phyloP scores from a whole-genome alignment of 64 coral and sea anemone species.

The Trachythela sp. region DNA sequence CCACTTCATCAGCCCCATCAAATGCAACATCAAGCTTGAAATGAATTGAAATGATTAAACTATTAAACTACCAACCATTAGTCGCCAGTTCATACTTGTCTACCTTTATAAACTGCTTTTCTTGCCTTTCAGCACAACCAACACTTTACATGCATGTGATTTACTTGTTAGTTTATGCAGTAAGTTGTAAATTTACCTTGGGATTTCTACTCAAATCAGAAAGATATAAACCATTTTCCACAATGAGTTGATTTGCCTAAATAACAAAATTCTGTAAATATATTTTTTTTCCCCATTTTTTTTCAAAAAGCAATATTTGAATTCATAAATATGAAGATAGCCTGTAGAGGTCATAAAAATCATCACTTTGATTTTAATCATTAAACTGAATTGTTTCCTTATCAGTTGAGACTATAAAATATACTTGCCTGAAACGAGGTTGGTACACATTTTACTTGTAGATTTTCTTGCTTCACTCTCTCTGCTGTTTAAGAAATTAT shows the following conservation, averaged over 20 bases:
- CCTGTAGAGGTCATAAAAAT: too few species aligned
- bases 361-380: not conserved
- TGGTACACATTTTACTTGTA: conserved; percentile 74
- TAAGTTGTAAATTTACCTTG: conserved; percentile 44
- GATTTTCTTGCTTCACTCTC: conserved; percentile 69
- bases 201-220: conserved; percentile 77
- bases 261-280: not conserved
- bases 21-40: conserved; percentile 83
- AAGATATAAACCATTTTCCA: conserved; percentile 56
- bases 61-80: too few species aligned
- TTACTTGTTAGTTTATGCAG: too few species aligned
- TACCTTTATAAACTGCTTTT: too few species aligned
- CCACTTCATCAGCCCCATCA: conserved; percentile 95
- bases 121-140: too few species aligned
- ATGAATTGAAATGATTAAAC: not conserved
- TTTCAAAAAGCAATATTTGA: not conserved
- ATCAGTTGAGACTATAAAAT: too few species aligned
- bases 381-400: too few species aligned
- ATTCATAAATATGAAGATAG: too few species aligned
- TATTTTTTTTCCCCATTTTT: not conserved
- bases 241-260: conserved; percentile 83
- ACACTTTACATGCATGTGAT: too few species aligned
- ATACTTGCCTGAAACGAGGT: conserved; percentile 78
- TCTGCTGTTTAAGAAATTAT: conserved; percentile 47
- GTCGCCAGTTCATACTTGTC: too few species aligned